phyloP scores from a whole-genome alignment of 2,888 invertebrate genomes.

The Drosophila ezoana region DNA sequence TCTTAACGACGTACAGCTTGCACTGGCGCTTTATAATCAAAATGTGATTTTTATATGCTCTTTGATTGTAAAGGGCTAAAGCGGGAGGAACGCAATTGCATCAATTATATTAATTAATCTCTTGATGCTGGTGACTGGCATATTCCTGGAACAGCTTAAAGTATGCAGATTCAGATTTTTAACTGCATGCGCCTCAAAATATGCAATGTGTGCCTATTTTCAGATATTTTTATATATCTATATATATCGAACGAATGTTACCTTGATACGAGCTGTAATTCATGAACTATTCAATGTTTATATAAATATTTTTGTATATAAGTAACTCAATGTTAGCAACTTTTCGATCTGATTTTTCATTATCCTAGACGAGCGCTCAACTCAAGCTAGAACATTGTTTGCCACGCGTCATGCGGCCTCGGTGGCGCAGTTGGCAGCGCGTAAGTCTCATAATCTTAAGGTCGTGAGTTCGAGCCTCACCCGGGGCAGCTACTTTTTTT shows the following conservation, averaged over 20 bases:
- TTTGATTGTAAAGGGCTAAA: not conserved
- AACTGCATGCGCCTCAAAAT: not conserved
- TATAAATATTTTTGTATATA: too few relatives aligned
- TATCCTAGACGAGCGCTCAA: not conserved
- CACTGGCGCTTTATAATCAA: not conserved
- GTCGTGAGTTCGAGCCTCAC: constrained; percentile 81
- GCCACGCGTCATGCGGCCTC: constrained; percentile 72
- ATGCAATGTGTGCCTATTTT: not conserved
- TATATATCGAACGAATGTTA: too few relatives aligned
- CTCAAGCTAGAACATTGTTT: not conserved
- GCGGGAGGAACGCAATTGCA: not conserved
- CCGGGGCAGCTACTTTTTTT: constrained; percentile 68
- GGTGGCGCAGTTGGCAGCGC: constrained; percentile 85
- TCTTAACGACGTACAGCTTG: not conserved
- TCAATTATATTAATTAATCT: not conserved
- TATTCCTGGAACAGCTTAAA: not conserved
- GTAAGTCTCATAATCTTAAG: constrained; percentile 85
- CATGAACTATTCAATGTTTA: too few relatives aligned
- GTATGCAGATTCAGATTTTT: not conserved
- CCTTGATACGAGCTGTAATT: too few relatives aligned
- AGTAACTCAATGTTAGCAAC: too few relatives aligned
- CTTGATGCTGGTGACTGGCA: too few relatives aligned
- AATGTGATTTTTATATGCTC: not conserved
- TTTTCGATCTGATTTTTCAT: not conserved
- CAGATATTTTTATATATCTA: too few relatives aligned